A percentile compares a stretch with the other conserved stretches of the same genome.
These are phyloP conservation scores for Plestiodon gilberti DNA, from an alignment of 2,113 vertebrate genomes.

Conservation along the genomic window DNA sequence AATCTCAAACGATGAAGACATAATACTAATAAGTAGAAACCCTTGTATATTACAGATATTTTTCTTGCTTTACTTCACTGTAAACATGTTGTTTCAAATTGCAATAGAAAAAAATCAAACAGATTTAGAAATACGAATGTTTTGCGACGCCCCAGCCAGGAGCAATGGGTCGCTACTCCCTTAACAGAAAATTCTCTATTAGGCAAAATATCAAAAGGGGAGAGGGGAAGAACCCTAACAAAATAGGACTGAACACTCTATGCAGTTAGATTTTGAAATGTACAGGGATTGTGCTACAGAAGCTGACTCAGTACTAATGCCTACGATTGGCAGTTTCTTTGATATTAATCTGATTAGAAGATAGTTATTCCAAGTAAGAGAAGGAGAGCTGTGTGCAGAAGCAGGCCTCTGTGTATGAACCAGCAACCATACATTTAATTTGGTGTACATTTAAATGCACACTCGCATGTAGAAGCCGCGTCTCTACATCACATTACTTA, in stretches of 20 bases:
- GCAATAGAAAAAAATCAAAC: slow-evolving; percentile 13
- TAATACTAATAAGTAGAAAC: slow-evolving; percentile 56
- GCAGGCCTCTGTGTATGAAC: neutral
- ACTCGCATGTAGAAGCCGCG: neutral
- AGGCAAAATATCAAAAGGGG: neutral
- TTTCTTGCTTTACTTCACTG: slow-evolving; percentile 32
- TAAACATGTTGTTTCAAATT: neutral
- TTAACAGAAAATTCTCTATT: neutral
- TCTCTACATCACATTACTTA: neutral
- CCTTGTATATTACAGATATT: slow-evolving; percentile 26
- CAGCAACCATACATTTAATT: neutral
- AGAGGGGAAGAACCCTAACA: neutral
- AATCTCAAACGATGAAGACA: slow-evolving; percentile 65
- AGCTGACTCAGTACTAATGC: neutral
- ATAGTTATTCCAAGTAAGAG: too few species aligned
- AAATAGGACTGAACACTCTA: neutral
- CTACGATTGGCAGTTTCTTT: too few species aligned
- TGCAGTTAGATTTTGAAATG: neutral
- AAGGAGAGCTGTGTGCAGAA: neutral
- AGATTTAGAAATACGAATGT: too few species aligned
- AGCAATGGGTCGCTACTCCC: too few species aligned
- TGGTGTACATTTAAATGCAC: neutral
- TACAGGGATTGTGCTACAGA: neutral
- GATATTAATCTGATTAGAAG: neutral
- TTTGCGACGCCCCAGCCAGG: too few species aligned